These are phyloP conservation scores for Trachythela sp. DNA, from an alignment of 64 coral and sea anemone species.

Conservation along the genomic window DNA sequence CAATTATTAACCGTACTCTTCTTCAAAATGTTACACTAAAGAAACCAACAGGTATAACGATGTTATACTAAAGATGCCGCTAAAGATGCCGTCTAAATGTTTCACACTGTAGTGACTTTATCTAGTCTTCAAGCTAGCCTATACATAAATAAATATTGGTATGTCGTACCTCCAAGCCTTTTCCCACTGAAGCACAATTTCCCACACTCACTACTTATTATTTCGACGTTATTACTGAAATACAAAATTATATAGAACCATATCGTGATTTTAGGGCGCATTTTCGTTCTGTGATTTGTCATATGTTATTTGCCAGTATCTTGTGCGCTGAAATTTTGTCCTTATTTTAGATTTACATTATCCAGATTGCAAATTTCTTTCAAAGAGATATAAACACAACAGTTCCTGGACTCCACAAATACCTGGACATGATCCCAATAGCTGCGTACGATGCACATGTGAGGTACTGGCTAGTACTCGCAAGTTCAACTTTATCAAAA, in stretches of 20 bases:
- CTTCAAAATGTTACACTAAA: neutral
- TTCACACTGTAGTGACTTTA: too few species aligned
- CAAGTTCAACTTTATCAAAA: too few species aligned
- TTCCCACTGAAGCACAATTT: too few species aligned
- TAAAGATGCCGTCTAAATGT: neutral
- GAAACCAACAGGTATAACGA: neutral
- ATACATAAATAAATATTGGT: too few species aligned
- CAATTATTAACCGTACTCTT: neutral
- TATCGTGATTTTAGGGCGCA: too few species aligned
- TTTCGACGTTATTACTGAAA: too few species aligned
- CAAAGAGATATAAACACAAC: neutral
- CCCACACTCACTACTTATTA: too few species aligned
- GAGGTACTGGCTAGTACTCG: neutral
- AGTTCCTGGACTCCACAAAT: slow-evolving; percentile 6
- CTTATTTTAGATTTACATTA: neutral
- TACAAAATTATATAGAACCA: too few species aligned
- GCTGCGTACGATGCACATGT: neutral
- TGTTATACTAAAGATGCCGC: neutral
- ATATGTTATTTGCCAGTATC: too few species aligned
- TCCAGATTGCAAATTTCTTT: neutral
- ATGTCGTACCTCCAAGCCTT: too few species aligned
- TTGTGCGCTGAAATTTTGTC: neutral
- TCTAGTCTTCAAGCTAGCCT: too few species aligned
- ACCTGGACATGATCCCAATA: neutral
- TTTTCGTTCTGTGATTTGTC: too few species aligned